phyloP scores from a whole-genome alignment of 1,140 invertebrate genomes.

The Rhizoglyphus robini region DNA sequence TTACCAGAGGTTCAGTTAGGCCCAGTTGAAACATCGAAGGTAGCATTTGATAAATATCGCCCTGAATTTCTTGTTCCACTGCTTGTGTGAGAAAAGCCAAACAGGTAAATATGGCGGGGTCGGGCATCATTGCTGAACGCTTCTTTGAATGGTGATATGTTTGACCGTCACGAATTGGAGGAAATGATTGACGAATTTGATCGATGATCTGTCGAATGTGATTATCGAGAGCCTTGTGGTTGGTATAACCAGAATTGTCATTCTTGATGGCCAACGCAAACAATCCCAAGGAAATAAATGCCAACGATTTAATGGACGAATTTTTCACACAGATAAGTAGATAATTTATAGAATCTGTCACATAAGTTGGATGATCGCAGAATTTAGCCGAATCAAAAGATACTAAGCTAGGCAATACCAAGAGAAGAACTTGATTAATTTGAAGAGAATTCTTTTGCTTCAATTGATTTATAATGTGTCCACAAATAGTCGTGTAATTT shows the following conservation, averaged over 20 bases:
- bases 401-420: constrained; percentile 79
- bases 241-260: constrained; percentile 36
- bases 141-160: constrained; percentile 8
- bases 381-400: constrained; percentile 78
- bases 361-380: constrained; percentile 42
- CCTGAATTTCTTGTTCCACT: constrained; percentile 53
- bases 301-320: constrained; percentile 65
- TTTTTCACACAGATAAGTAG: constrained; percentile 57
- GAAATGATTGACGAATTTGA: constrained; percentile 61
- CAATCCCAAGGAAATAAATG: constrained; percentile 77
- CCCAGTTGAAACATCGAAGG: constrained; percentile 85
- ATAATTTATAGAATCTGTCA: constrained; percentile 60
- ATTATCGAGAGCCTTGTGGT: constrained; percentile 41
- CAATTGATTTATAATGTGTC: constrained; percentile 57
- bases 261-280: constrained; percentile 76
- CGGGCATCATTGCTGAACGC: constrained; percentile 37
- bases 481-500: constrained; percentile 55
- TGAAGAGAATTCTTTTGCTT: constrained; percentile 51
- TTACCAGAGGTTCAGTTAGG: constrained; percentile 68
- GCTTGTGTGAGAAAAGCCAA: constrained; percentile 82
- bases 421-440: constrained; percentile 74
- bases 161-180: constrained; percentile 44
- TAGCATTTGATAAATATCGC: constrained; percentile 56
- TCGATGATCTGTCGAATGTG: constrained; percentile 74
- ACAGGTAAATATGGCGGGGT: constrained; percentile 83